Conservation (phyloP, 2,888 invertebrate genomes). For the Drosophila mulleri region DNA sequence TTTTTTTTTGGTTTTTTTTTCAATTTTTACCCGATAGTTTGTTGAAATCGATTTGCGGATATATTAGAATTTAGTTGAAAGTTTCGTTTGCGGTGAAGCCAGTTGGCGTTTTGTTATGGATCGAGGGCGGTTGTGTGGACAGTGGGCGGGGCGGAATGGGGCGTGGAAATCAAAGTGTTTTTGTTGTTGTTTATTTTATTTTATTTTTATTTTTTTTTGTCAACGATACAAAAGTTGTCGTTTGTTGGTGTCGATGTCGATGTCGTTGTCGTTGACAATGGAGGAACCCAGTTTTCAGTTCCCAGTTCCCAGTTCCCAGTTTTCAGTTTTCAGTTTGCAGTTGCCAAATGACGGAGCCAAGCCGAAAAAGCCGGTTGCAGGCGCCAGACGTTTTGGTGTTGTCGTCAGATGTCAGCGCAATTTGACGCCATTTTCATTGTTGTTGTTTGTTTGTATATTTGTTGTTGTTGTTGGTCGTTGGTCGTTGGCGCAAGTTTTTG, state of each 20-base stretch:
- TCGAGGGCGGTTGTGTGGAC: neutral
- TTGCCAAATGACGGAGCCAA: conserved; percentile 35
- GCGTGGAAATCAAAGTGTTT: neutral
- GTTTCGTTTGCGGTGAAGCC: conserved; percentile 51
- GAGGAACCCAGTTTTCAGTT: conserved; percentile 13
- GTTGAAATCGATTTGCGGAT: conserved; percentile 76
- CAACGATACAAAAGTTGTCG: conserved; percentile 58
- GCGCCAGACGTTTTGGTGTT: conserved; percentile 35
- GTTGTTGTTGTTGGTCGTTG: conserved; percentile 35
- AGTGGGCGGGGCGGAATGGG: neutral
- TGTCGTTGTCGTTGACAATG: conserved; percentile 76
- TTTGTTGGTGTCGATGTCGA: conserved; percentile 63
- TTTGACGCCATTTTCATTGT: conserved; percentile 83
- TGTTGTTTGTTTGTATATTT: conserved; percentile 39
- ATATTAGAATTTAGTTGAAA: conserved; percentile 67
- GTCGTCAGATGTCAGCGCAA: conserved; percentile 83
- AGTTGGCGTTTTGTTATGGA: conserved; percentile 33
- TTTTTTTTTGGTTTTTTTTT: no score
- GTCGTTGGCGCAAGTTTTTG: conserved; percentile 63
- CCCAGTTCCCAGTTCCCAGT: conserved; percentile 20
- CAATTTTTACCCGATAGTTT: conserved; percentile 42
- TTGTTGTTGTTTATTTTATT: no score
- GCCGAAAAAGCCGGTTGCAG: conserved; percentile 28
- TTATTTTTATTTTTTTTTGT: conserved; percentile 27
- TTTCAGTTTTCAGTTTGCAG: conserved; percentile 29